phyloP scores from a whole-genome alignment of 2,888 invertebrate species.

The Antitype chi region DNA sequence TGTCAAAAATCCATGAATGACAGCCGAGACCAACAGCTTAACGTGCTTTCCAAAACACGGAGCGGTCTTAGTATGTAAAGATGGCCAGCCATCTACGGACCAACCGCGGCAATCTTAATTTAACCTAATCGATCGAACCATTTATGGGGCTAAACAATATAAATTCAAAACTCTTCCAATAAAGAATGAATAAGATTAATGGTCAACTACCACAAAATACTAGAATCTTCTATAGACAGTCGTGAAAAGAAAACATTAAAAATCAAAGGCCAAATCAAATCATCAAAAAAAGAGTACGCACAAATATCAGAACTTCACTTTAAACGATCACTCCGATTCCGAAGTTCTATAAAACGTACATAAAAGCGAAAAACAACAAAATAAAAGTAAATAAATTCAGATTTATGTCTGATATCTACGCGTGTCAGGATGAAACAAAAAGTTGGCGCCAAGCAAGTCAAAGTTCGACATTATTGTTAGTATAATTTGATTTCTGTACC shows the following conservation, averaged over 20 bases:
- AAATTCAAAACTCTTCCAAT: too few relatives aligned
- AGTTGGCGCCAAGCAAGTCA: conserved; percentile 53
- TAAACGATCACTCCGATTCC: conserved; percentile 4
- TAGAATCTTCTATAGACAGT: not conserved
- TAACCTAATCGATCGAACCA: too few relatives aligned
- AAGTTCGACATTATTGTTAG: conserved; percentile 72
- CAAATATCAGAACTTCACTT: conserved; percentile 21
- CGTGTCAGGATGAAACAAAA: conserved; percentile 60
- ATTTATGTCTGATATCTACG: conserved; percentile 51
- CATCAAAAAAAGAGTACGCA: not conserved
- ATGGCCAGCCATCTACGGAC: too few relatives aligned
- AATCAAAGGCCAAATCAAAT: not conserved
- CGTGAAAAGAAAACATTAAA: not conserved
- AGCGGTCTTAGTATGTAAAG: too few relatives aligned
- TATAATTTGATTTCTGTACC: conserved; percentile 75
- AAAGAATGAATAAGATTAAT: not conserved
- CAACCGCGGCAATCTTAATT: too few relatives aligned
- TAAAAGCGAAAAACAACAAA: conserved; percentile 26
- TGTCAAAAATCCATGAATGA: too few relatives aligned
- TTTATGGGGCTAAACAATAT: too few relatives aligned
- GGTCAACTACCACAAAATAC: not conserved
- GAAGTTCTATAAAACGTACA: not conserved
- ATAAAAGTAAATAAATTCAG: conserved; percentile 54
- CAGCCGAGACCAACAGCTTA: too few relatives aligned
- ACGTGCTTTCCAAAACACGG: too few relatives aligned